Evolutionary conservation across 2,888 invertebrate species (phyloP), one percentile per base, ranked within the genome.

Genomic region (Megamerina dolium): DNA sequence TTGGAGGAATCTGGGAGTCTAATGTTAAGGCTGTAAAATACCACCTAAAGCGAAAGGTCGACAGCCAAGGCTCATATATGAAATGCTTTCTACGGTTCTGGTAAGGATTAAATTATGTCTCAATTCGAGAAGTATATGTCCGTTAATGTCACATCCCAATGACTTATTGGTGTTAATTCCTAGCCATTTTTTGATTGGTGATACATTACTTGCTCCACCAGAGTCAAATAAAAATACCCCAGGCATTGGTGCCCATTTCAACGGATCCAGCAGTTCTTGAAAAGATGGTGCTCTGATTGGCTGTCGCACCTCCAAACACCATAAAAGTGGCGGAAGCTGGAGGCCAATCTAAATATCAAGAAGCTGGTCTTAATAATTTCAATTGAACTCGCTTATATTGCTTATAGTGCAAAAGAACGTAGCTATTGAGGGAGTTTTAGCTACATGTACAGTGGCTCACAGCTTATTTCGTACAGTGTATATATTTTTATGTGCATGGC

Each of bases 241-340:
- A 3, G 27, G 27, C 13, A n/a, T n/a, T n/a, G n/a, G n/a, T n/a
- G n/a, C n/a, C n/a, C 44, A 21, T 12, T 30, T 9, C 44, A 49
- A 34, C 19, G 34, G 6, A 16, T 39, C 10, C 33, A 36, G 33
- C 46, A 45, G 35, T 49, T 49, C 38, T 53, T 48, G 49, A 43
- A 20, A n/a, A n/a, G n/a, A n/a, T n/a, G n/a, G n/a, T n/a, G n/a
- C n/a, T n/a, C n/a, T n/a, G n/a, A n/a, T n/a, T 53, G 48, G 46
- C 36, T 51, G 14, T 34, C 47, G 6, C 45, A 49, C 26, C 39
- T 50, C 14, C 53, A 50, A 39, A 31, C 49, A 12, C 46, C 49
- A n/a, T 46, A 46, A 18, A n/a, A n/a, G n/a, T 51, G 45, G 48
- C 20, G 40, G 14, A 43, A 40, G 8, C 23, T 31, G 29, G 12